Conservation (phyloP, 2,113 vertebrate genomes). For the Grallaria varia region DNA sequence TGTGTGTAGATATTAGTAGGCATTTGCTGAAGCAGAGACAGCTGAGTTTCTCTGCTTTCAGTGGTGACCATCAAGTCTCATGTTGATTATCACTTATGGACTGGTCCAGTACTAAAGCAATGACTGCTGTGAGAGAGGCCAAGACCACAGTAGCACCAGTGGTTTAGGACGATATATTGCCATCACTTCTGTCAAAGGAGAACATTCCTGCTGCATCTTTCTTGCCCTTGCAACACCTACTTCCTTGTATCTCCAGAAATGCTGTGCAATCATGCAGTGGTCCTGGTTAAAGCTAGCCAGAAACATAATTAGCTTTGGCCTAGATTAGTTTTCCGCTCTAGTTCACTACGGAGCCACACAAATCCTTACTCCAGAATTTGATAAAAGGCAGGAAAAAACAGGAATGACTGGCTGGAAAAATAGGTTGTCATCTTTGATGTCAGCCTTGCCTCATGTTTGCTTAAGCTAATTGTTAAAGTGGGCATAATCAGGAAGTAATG, state of each 20-base stretch:
- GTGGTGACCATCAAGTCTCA: neutral
- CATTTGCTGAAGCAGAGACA: neutral
- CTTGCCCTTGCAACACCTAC: neutral
- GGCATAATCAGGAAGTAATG: neutral
- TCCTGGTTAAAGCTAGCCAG: neutral
- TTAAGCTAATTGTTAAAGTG: neutral
- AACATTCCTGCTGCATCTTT: neutral
- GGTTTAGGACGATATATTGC: neutral
- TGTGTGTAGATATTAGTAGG: fast-evolving
- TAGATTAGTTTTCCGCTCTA: neutral
- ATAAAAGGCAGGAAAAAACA: neutral
- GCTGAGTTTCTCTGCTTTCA: neutral
- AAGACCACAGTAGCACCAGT: neutral
- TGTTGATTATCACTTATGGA: neutral
- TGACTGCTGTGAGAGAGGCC: neutral
- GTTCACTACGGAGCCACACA: neutral
- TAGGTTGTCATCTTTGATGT: neutral
- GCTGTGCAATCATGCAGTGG: neutral
- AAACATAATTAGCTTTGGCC: neutral
- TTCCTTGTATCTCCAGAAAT: neutral
- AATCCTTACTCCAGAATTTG: neutral
- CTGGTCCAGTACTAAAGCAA: neutral
- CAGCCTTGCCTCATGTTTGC: neutral
- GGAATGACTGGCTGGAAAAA: neutral
- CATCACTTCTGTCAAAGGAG: neutral